Conservation (phyloP, 1,140 invertebrate genomes). For the Brachionus sp. region DNA sequence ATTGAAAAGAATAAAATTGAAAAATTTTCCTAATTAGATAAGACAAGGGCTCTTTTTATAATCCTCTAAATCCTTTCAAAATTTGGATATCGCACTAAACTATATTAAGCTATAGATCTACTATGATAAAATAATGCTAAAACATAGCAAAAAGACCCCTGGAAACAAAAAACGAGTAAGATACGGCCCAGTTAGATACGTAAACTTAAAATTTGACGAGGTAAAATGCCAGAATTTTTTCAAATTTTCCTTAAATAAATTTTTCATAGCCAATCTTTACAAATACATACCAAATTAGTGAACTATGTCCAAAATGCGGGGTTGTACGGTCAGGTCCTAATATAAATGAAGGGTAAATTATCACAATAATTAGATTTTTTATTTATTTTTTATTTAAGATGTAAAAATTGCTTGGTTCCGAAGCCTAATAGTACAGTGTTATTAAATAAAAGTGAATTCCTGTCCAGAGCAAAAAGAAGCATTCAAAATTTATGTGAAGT, state of each 20-base stretch:
- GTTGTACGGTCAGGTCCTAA: background rate
- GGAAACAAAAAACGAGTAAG: background rate
- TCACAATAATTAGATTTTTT: background rate
- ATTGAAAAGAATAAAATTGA: background rate
- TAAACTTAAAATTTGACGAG: background rate
- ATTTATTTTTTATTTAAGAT: background rate
- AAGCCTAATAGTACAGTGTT: background rate
- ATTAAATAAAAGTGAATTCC: background rate
- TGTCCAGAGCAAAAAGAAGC: background rate
- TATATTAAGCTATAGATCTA: background rate
- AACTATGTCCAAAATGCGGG: background rate
- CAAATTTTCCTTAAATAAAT: background rate
- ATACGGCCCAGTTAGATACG: background rate
- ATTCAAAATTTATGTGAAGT: background rate
- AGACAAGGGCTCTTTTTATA: background rate
- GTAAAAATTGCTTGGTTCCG: conserved; percentile 15
- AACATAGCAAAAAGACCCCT: background rate
- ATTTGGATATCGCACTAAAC: background rate
- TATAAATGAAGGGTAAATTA: background rate
- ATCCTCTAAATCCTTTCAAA: background rate
- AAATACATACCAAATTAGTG: conserved; percentile 13
- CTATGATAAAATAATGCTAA: conserved; percentile 1
- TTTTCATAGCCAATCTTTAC: background rate
- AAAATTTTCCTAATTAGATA: background rate
- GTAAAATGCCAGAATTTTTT: background rate